Evolutionary conservation across 1,140 invertebrate genomes (phyloP).

Genomic region (Cephus cinctus): DNA sequence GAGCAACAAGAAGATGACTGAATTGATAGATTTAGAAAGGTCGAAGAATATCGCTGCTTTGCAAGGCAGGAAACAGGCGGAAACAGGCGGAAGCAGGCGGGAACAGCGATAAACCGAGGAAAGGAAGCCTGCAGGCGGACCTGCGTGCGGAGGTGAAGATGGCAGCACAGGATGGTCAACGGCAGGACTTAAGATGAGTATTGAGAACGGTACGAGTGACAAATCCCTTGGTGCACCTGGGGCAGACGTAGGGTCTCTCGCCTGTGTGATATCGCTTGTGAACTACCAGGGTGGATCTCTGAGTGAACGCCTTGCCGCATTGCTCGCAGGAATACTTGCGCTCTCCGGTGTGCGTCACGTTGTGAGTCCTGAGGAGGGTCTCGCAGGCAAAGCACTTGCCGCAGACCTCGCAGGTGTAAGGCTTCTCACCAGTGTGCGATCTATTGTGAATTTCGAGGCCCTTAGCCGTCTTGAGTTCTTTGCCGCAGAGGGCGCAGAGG

Average conservation of each 20-base stretch:
- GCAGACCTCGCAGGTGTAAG: conserved; percentile 60
- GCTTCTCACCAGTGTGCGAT: conserved; percentile 59
- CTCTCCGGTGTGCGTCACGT: conserved; percentile 66
- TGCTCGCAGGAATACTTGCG: conserved; percentile 66
- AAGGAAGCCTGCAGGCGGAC: no score
- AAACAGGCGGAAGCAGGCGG: no score
- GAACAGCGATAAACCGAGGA: no score
- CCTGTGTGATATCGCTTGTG: conserved; percentile 78
- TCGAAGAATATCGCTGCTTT: no score
- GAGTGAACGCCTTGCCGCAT: conserved; percentile 78
- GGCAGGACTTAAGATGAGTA: conserved; percentile 59
- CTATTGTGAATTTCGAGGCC: conserved; percentile 58
- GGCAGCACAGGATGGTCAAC: conserved; percentile 3
- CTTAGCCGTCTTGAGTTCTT: conserved; percentile 48
- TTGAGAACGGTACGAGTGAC: conserved; percentile 65
- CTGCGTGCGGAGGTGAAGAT: no score
- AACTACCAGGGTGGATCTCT: conserved; percentile 73
- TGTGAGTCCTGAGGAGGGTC: conserved; percentile 63
- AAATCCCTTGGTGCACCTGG: conserved; percentile 67
- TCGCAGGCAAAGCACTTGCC: conserved; percentile 67
- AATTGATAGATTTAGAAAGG: no score
- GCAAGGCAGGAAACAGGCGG: no score
- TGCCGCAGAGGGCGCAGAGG: conserved; percentile 48
- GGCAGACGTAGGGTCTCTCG: conserved; percentile 73
- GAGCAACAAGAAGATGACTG: no score